phyloP scores from a whole-genome alignment of 2,113 vertebrate species.

The Balaeniceps rex region DNA sequence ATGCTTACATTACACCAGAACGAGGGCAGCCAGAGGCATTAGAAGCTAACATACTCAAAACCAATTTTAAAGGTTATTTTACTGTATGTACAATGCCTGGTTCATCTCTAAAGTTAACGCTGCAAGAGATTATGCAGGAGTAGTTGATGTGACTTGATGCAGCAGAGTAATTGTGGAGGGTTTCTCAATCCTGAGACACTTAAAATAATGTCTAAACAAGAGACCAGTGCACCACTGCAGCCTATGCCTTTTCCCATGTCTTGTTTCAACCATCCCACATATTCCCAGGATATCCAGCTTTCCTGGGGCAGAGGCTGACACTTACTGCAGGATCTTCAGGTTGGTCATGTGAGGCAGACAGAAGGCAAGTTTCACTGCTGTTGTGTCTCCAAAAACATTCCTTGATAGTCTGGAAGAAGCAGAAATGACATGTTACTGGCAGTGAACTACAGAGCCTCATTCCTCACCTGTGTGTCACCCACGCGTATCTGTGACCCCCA shows the following conservation, averaged over 20 bases:
- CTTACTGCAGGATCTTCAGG: conserved; percentile 83
- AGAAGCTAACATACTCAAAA: background rate
- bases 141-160: background rate
- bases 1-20: background rate
- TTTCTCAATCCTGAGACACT: background rate
- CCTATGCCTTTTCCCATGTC: background rate
- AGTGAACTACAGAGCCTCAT: background rate
- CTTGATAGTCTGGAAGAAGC: conserved; percentile 72
- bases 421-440: background rate
- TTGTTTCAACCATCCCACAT: background rate
- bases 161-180: background rate
- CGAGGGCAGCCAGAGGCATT: background rate
- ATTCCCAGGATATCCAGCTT: background rate
- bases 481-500: background rate
- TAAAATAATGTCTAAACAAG: background rate
- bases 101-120: background rate
- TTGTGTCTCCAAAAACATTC: conserved; percentile 73
- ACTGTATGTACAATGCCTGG: background rate
- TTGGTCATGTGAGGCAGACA: conserved; percentile 61
- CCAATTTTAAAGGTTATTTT: background rate
- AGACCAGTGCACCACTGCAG: background rate
- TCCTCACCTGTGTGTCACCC: background rate
- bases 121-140: background rate
- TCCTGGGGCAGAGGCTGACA: background rate
- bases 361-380: conserved; percentile 69